Evolutionary conservation across 2,113 vertebrate species (phyloP).

Genomic region (Pseudorasbora parva): DNA sequence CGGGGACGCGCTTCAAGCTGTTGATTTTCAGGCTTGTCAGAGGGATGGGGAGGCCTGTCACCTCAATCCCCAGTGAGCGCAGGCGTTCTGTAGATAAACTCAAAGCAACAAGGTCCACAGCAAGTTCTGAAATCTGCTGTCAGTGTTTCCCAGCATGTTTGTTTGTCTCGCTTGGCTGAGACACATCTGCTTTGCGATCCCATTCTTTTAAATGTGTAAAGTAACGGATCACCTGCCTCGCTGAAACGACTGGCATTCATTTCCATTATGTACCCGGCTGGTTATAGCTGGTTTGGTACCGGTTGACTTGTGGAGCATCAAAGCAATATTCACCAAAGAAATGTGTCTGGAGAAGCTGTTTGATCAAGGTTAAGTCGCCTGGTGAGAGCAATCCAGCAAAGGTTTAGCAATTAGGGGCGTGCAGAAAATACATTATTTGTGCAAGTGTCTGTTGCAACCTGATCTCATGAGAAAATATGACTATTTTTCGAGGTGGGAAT

Average conservation of each 20-base stretch:
- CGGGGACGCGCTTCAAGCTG: conserved; percentile 17
- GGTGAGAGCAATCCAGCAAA: not conserved
- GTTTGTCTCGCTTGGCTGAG: conserved; percentile 22
- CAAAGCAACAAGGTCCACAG: conserved; percentile 18
- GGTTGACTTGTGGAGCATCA: not conserved
- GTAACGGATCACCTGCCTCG: not conserved
- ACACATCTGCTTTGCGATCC: conserved; percentile 22
- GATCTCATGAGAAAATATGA: not conserved
- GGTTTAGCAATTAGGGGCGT: not conserved
- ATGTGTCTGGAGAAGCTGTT: not conserved
- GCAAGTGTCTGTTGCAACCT: not conserved
- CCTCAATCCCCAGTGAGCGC: conserved; percentile 28
- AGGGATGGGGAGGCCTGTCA: conserved; percentile 13
- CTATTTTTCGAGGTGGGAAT: not conserved
- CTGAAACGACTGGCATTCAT: conserved; percentile 1
- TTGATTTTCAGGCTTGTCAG: conserved; percentile 36
- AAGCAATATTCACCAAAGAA: not conserved
- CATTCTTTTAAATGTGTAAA: conserved; percentile 7
- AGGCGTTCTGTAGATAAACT: conserved; percentile 37
- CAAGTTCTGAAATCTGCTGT: conserved; percentile 22
- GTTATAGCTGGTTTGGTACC: not conserved
- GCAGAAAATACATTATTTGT: not conserved
- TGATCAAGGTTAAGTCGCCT: not conserved
- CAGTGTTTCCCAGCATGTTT: conserved; percentile 19
- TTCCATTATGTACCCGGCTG: not conserved